Percentiles rank a stretch among this genome's conserved stretches.
Evolutionary conservation across 92 coral and sea anemone species (phyloP).

Genomic region (Scolanthus callimorphus): DNA sequence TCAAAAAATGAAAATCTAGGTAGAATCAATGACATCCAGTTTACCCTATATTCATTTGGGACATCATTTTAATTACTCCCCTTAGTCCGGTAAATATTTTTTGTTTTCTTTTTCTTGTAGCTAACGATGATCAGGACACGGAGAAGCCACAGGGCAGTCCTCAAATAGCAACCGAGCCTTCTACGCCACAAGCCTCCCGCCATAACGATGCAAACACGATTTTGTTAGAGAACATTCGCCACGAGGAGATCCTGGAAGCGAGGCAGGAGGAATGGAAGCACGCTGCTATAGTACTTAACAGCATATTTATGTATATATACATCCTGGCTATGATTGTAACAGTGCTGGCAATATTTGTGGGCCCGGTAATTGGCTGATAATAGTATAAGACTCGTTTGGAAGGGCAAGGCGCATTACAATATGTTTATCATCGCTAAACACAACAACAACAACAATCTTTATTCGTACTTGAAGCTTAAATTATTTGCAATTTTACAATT

Average conservation of each 20-base stretch:
- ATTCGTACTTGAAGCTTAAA: too few species aligned
- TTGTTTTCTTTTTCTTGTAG: background rate
- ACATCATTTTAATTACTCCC: too few species aligned
- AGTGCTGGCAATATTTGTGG: constrained; percentile 6
- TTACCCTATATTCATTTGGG: too few species aligned
- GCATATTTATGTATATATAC: constrained; percentile 69
- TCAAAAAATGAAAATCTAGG: too few species aligned
- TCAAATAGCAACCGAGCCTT: background rate
- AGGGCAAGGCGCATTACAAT: too few species aligned
- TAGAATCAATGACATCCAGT: too few species aligned
- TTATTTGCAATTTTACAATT: too few species aligned
- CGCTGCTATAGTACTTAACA: constrained; percentile 86
- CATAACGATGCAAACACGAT: constrained; percentile 54
- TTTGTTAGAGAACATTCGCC: constrained; percentile 43
- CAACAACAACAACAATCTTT: too few species aligned
- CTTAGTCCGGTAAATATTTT: too few species aligned
- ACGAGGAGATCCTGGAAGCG: constrained; percentile 56
- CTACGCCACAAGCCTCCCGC: background rate
- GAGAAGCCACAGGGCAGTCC: background rate
- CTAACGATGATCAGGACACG: background rate
- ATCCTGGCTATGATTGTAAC: constrained; percentile 55
- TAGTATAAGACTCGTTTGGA: too few species aligned
- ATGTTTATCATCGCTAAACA: too few species aligned
- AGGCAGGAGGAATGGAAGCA: constrained; percentile 81
- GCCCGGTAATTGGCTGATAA: too few species aligned